Conservation (phyloP, 2,113 vertebrate species). For the Fulmarus glacialis region DNA sequence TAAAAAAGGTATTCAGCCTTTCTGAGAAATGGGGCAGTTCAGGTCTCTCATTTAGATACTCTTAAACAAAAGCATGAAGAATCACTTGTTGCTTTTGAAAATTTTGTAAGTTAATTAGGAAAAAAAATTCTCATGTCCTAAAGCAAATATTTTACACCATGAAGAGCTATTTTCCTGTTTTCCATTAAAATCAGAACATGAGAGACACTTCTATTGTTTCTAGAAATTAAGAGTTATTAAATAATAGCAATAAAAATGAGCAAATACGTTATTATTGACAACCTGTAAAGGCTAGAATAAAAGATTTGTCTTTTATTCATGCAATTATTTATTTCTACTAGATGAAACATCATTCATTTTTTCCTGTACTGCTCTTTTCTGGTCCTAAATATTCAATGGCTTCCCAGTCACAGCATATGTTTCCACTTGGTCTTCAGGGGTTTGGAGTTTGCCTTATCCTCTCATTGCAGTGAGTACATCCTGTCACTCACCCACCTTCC, state of each 20-base stretch:
- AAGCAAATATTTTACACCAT: neutral
- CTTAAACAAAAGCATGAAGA: neutral
- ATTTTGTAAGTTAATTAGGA: neutral
- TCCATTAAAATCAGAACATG: neutral
- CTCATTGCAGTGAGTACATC: neutral
- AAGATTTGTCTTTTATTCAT: neutral
- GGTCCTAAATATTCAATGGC: neutral
- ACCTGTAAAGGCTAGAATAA: slow-evolving; percentile 43
- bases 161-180: neutral
- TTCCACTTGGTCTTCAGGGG: neutral
- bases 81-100: neutral
- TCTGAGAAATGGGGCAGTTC: neutral
- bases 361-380: neutral
- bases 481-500: neutral
- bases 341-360: neutral
- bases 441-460: neutral
- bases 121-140: neutral
- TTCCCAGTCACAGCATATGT: neutral
- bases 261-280: neutral
- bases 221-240: neutral
- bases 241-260: neutral
- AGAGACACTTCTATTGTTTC: neutral
- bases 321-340: neutral
- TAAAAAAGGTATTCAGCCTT: neutral
- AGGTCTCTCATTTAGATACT: neutral